These are phyloP conservation scores for Elaeidobius kamerunicus DNA, from an alignment of 2,888 invertebrate species.

Conservation along the genomic window DNA sequence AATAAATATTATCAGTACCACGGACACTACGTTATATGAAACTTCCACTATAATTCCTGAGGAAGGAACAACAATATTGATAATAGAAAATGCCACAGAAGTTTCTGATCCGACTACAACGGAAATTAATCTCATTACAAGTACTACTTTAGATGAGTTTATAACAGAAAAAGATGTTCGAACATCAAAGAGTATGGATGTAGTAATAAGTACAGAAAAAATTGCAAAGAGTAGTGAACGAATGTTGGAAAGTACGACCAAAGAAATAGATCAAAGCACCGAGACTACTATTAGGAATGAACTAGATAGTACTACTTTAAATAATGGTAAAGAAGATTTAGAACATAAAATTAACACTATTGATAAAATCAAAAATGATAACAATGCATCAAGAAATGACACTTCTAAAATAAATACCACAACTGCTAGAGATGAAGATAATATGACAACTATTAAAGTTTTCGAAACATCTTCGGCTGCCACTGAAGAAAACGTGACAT, in stretches of 20 bases:
- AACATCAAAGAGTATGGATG: conserved; percentile 17
- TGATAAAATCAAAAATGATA: not conserved
- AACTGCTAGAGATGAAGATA: conserved; percentile 11
- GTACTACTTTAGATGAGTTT: conserved; percentile 7
- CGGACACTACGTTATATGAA: not conserved
- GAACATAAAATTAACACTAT: conserved; percentile 23
- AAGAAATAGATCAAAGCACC: conserved; percentile 28
- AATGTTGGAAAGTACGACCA: conserved; percentile 28
- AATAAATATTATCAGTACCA: not conserved
- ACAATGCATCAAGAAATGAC: conserved; percentile 5
- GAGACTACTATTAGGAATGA: conserved; percentile 18
- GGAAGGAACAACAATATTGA: conserved; percentile 7
- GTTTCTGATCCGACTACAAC: conserved; percentile 33
- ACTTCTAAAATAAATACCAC: no score
- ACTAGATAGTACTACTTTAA: conserved; percentile 16
- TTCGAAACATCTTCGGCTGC: not conserved
- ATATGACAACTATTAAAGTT: conserved; percentile 5
- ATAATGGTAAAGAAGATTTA: conserved; percentile 30
- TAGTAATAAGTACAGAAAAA: conserved; percentile 15
- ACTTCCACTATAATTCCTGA: not conserved
- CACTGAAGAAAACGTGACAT: not conserved
- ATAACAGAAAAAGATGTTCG: conserved; percentile 20
- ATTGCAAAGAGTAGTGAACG: conserved; percentile 14
- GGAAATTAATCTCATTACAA: conserved; percentile 4
- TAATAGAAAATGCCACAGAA: conserved; percentile 37